Conservation (phyloP, 2,888 invertebrate species). For the Drosophila kokeensis region DNA sequence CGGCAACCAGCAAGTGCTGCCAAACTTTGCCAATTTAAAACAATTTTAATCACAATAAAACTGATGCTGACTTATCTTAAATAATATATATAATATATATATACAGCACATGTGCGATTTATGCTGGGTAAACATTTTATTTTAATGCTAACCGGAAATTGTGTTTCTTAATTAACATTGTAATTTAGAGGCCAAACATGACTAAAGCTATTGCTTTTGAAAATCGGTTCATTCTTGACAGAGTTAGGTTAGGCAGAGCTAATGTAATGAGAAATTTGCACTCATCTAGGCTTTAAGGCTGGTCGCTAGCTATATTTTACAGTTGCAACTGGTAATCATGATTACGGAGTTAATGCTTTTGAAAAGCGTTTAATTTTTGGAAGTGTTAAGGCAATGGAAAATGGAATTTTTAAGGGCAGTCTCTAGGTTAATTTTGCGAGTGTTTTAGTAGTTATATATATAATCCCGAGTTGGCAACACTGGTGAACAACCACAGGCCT, state of each 20-base stretch:
- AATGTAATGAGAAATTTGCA: background rate
- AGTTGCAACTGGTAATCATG: background rate
- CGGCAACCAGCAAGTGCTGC: background rate
- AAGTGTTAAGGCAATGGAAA: background rate
- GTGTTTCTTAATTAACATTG: background rate
- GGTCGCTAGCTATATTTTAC: background rate
- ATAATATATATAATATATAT: background rate
- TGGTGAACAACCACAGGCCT: background rate
- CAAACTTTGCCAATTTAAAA: conserved; percentile 4
- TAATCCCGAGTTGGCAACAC: conserved; percentile 12
- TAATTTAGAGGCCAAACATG: background rate
- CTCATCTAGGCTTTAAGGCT: background rate
- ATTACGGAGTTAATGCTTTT: background rate
- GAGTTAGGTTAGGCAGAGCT: background rate
- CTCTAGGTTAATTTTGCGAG: background rate
- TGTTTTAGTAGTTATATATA: no score
- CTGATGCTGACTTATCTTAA: background rate
- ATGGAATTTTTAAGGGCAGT: background rate
- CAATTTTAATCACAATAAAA: background rate
- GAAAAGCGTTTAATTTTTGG: background rate
- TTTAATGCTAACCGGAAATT: background rate
- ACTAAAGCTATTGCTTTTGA: background rate
- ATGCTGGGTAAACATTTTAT: background rate
- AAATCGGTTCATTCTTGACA: background rate
- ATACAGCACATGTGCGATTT: background rate